These are phyloP conservation scores for Eciton burchellii DNA, from an alignment of 1,140 invertebrate genomes.

Conservation along the genomic window DNA sequence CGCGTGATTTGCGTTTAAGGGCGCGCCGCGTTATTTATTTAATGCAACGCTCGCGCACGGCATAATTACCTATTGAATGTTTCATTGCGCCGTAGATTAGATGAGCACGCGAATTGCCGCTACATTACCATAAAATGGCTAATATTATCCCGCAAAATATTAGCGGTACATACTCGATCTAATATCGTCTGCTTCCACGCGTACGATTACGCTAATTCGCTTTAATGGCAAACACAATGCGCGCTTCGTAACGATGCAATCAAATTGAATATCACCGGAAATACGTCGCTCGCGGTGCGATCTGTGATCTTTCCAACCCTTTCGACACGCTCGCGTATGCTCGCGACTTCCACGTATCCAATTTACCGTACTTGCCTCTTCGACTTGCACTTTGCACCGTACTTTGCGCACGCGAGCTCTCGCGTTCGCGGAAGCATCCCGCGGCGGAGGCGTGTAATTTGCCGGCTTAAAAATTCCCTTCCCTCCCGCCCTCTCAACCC, in stretches of 20 bases:
- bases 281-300: background rate
- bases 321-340: too few species aligned
- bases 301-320: too few species aligned
- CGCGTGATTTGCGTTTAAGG: background rate
- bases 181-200: slow-evolving; percentile 43
- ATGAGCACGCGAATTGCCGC: slow-evolving; percentile 47
- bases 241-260: slow-evolving; percentile 4
- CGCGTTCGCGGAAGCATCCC: slow-evolving; percentile 6
- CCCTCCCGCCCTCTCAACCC: too few species aligned
- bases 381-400: background rate
- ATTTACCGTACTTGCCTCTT: background rate
- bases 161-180: slow-evolving; percentile 23
- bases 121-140: slow-evolving; percentile 58
- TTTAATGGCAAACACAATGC: slow-evolving; percentile 27
- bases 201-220: slow-evolving; percentile 47
- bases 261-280: slow-evolving; percentile 5
- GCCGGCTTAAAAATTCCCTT: slow-evolving; percentile 4
- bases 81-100: slow-evolving; percentile 53
- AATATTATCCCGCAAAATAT: slow-evolving; percentile 49
- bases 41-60: background rate
- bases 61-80: slow-evolving; percentile 55
- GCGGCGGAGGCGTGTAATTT: slow-evolving; percentile 25
- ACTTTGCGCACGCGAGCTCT: slow-evolving; percentile 17
- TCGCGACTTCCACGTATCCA: background rate
- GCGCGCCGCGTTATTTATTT: slow-evolving; percentile 44